phyloP scores from a whole-genome alignment of 2,888 invertebrate genomes.

The Flexamia atlantica region DNA sequence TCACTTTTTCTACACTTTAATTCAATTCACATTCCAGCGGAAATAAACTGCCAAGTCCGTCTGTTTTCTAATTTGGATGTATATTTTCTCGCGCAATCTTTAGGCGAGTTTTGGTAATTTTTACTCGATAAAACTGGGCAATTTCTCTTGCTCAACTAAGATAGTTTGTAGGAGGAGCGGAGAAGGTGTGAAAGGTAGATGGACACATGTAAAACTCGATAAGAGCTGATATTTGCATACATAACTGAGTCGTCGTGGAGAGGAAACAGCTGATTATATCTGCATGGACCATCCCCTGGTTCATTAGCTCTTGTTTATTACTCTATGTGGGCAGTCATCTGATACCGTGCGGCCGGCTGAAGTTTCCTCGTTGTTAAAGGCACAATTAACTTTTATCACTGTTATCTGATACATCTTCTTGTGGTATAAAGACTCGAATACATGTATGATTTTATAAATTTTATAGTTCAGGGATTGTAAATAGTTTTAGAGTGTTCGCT shows the following conservation, averaged over 20 bases:
- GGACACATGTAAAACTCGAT: slow-evolving; percentile 31
- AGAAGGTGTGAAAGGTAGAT: slow-evolving; percentile 31
- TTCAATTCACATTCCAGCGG: no score
- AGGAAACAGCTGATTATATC: slow-evolving; percentile 21
- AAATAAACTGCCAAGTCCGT: no score
- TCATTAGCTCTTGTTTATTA: slow-evolving; percentile 46
- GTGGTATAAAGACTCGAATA: not conserved
- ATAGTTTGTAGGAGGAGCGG: not conserved
- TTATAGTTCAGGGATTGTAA: no score
- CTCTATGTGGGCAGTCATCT: slow-evolving; percentile 29
- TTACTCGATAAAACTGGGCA: no score
- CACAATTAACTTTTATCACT: not conserved
- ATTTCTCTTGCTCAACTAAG: no score
- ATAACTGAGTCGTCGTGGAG: slow-evolving; percentile 35
- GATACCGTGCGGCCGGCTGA: not conserved
- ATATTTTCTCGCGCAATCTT: no score
- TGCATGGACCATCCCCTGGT: slow-evolving; percentile 7
- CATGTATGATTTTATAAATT: no score
- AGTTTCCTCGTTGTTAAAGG: slow-evolving; percentile 3
- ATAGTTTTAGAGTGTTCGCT: no score
- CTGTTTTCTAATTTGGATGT: no score
- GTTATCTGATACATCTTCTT: not conserved
- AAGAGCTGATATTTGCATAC: slow-evolving; percentile 34
- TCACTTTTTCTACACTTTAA: no score
- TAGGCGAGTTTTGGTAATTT: no score